These are phyloP conservation scores for Rhinopithecus roxellana DNA, from an alignment of 2,113 vertebrate genomes.

Conservation along the genomic window DNA sequence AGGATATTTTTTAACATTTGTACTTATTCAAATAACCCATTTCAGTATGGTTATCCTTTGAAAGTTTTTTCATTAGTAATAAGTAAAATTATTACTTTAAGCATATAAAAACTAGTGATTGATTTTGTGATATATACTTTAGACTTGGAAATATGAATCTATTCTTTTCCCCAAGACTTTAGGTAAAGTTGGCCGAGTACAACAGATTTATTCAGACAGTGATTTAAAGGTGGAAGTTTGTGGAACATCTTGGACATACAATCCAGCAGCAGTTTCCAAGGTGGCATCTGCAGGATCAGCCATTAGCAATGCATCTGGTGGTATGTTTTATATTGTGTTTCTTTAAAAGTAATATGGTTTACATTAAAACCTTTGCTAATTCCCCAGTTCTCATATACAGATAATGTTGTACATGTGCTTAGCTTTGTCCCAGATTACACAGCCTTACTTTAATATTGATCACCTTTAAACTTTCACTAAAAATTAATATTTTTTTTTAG, in stretches of 20 bases:
- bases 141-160: constrained; percentile 41
- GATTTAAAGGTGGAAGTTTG: constrained; percentile 99
- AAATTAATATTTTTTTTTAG: background rate
- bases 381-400: background rate
- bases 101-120: background rate
- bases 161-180: constrained; percentile 88
- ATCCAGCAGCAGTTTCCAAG: constrained; percentile 98
- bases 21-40: background rate
- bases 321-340: constrained; percentile 82
- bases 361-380: constrained; percentile 33
- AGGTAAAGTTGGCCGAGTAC: constrained; percentile 98
- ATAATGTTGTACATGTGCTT: background rate
- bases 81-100: constrained; percentile 41
- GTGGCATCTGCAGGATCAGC: constrained; percentile 97
- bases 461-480: background rate
- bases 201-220: constrained; percentile 99
- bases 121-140: constrained; percentile 4
- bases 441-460: background rate
- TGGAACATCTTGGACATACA: constrained; percentile 99
- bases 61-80: background rate
- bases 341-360: constrained; percentile 9
- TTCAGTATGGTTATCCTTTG: constrained; percentile 25
- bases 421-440: background rate
- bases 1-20: background rate
- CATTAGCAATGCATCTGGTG: constrained; percentile 98